Percentiles rank a stretch among this genome's conserved stretches.
Evolutionary conservation across 2,888 invertebrate species (phyloP).

Genomic region (Dolichomitus sp.): DNA sequence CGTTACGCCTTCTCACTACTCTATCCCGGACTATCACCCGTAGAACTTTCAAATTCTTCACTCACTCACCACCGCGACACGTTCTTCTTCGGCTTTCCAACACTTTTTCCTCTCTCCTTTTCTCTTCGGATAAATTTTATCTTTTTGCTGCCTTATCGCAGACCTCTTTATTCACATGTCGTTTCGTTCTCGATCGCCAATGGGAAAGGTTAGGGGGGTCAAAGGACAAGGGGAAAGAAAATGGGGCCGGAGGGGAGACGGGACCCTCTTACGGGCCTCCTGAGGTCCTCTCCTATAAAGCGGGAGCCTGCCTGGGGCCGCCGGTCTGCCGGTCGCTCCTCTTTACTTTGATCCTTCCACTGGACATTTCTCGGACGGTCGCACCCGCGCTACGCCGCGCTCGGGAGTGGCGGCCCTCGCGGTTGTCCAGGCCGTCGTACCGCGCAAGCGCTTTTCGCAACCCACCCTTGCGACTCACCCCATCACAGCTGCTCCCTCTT

Average conservation of each 20-base stretch:
- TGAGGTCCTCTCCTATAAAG: slow-evolving; percentile 82
- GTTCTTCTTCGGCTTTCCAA: background rate
- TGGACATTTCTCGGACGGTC: slow-evolving; percentile 85
- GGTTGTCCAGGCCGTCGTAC: slow-evolving; percentile 86
- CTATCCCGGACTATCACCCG: slow-evolving; percentile 12
- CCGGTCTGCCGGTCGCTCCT: slow-evolving; percentile 88
- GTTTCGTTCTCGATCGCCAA: slow-evolving; percentile 33
- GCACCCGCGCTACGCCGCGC: slow-evolving; percentile 86
- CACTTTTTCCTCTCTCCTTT: background rate
- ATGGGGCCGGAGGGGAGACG: slow-evolving; percentile 65
- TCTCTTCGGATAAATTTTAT: slow-evolving; percentile 12
- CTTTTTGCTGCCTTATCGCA: slow-evolving; percentile 4
- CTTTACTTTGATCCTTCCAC: slow-evolving; percentile 87
- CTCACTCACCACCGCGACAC: slow-evolving; percentile 43
- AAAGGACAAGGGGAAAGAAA: slow-evolving; percentile 56
- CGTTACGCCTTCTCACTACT: background rate
- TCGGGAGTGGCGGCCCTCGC: slow-evolving; percentile 86
- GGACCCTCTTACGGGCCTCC: slow-evolving; percentile 72
- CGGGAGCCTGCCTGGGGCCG: slow-evolving; percentile 89
- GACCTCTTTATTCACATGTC: slow-evolving; percentile 30
- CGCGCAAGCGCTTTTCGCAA: slow-evolving; percentile 81
- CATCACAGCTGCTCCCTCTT: slow-evolving; percentile 60
- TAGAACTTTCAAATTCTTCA: slow-evolving; percentile 13
- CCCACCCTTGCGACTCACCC: slow-evolving; percentile 75
- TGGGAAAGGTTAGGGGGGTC: slow-evolving; percentile 49